Conservation (phyloP, 2,113 vertebrate genomes). For the Geococcyx californianus region DNA sequence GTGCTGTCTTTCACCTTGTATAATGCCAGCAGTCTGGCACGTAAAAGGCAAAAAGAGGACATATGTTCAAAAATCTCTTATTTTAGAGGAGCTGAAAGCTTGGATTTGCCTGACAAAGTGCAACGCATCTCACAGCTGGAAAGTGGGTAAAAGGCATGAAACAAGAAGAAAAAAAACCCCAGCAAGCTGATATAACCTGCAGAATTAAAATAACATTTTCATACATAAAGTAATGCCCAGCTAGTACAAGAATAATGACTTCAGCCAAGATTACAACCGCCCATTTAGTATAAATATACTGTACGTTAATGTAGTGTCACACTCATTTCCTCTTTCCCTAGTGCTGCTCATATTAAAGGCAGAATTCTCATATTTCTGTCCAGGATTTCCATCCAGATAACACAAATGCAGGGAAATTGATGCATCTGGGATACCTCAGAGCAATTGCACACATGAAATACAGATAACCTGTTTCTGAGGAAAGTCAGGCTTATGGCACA, state of each 20-base stretch:
- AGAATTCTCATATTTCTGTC: conserved; percentile 4
- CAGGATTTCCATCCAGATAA: conserved; percentile 19
- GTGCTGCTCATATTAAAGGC: neutral
- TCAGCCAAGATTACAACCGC: neutral
- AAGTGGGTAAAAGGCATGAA: neutral
- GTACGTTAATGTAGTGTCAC: neutral
- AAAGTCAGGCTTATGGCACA: conserved; percentile 17
- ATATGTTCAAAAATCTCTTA: neutral
- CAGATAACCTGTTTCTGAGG: conserved; percentile 54
- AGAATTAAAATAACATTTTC: neutral
- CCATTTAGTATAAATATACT: conserved; percentile 6
- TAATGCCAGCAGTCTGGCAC: neutral
- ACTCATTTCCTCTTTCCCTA: neutral
- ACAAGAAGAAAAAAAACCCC: neutral
- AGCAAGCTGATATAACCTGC: neutral
- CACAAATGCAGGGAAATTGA: neutral
- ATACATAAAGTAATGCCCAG: neutral
- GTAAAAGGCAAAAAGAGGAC: neutral
- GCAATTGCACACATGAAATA: neutral
- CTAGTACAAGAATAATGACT: neutral
- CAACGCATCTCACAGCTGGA: neutral
- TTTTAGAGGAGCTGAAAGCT: neutral
- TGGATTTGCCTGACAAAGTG: neutral
- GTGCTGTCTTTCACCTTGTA: conserved; percentile 2
- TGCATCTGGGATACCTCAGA: conserved; percentile 45